Base-by-base conservation (phyloP, 2,113 vertebrate species). In the Cygnus atratus region DNA sequence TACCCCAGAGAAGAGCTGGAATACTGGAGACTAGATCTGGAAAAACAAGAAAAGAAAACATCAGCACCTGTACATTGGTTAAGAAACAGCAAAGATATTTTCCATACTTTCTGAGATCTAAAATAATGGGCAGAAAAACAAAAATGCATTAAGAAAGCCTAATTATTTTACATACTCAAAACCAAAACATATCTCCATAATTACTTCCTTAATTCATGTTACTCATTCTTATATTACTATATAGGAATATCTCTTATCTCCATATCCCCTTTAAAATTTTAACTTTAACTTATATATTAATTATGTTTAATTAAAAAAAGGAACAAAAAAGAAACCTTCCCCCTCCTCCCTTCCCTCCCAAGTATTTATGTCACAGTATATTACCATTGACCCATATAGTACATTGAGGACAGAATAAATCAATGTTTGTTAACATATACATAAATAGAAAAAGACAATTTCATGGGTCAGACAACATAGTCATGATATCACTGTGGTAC, bases 381-480 rank as follows among this genome's bases (percentile, higher is more conserved):
- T 85, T 85, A 66, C 12, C 68, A 33, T 31, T 88, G 71, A 44
- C 82, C 58, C 28, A 52, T 76, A 75, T 79, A 73, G 66, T 65
- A 15, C 11, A 67, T 31, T 50, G 44, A 95, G 91, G 73, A 93
- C 86, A 88, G 17, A 62, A 84, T 62, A 96, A 96, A 96, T 97
- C 80, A 93, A 80, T 91, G 80, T 90, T 86, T 96, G 84, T 90
- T 95, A 55, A 57, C 58, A 71, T 91, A 79, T 75, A 77, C 92
- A 74, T 70, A 93, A 91, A n/a, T 25, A 80, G 57, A 83, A 94
- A 92, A 88, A 85, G 29, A 55, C 75, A 93, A 87, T 96, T 96
- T 89, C 78, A 91, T 13, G 63, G 85, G 72, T 92, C 93, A 94
- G 28, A 35, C 50, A 86, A 52, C 75, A 35, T 57, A 55, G 72